Conservation (phyloP, 2,888 invertebrate species). For the Stramonita haemastoma region DNA sequence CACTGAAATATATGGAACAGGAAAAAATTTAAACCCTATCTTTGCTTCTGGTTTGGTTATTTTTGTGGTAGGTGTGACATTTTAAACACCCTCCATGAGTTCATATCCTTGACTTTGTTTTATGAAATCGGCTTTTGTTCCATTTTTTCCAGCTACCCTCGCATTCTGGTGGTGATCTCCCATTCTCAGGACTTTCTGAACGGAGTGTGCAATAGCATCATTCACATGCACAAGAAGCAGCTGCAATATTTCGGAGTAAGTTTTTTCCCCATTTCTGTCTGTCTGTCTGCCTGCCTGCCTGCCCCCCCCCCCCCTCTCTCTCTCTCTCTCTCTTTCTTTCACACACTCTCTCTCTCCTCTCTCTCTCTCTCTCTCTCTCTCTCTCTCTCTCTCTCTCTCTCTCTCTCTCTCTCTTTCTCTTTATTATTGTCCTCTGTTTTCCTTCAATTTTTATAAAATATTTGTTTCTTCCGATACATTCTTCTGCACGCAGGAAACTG, state of each 20-base stretch:
- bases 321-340: not conserved
- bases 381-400: conserved; percentile 11
- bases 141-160: conserved; percentile 85
- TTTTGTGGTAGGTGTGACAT: too few species aligned
- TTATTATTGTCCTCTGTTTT: not conserved
- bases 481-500: too few species aligned
- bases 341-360: not conserved
- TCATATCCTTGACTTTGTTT: not conserved
- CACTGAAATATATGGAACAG: too few species aligned
- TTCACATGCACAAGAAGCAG: conserved; percentile 94
- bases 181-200: conserved; percentile 99
- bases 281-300: not conserved
- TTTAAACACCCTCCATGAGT: too few species aligned
- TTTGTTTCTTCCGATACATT: too few species aligned
- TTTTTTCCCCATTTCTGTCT: not conserved
- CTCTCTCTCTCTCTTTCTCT: not conserved
- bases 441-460: too few species aligned
- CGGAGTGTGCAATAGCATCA: conserved; percentile 93
- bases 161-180: conserved; percentile 97
- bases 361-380: conserved; percentile 17
- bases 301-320: too few species aligned
- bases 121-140: too few species aligned
- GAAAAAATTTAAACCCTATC: too few species aligned
- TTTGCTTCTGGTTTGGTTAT: too few species aligned
- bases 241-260: conserved; percentile 94